Conservation (phyloP, 2,797 vertebrate species). For the Muraenolepis orangiensis region DNA sequence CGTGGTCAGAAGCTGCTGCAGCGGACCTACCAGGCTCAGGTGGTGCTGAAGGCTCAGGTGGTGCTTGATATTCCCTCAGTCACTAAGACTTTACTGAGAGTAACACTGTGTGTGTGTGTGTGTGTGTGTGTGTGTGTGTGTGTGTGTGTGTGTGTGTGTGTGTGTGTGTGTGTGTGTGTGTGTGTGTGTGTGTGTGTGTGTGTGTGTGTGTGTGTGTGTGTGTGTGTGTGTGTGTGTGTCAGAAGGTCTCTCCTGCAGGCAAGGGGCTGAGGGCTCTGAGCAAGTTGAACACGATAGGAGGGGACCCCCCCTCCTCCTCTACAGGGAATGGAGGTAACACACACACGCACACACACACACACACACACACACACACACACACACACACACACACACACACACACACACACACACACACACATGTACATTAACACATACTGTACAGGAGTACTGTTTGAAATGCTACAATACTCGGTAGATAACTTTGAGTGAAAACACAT, state of each 20-base stretch:
- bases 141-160: conserved; percentile 2
- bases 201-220: conserved; percentile 7
- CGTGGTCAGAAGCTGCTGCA: conserved; percentile 80
- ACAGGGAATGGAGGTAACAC: conserved; percentile 38
- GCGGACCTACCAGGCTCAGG: conserved; percentile 58
- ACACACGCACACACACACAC: conserved; percentile 7
- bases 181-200: conserved; percentile 1
- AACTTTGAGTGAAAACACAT: background rate
- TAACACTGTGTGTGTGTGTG: conserved; percentile 5
- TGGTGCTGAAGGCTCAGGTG: no score
- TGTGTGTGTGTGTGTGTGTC: background rate
- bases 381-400: no score
- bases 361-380: background rate
- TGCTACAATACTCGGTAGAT: background rate
- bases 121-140: conserved; percentile 1
- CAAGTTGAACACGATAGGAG: conserved; percentile 62
- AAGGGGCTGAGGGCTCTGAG: background rate
- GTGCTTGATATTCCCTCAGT: background rate
- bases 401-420: no score
- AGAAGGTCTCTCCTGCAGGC: background rate
- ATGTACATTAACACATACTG: no score
- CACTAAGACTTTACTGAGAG: background rate
- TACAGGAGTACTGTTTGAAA: no score
- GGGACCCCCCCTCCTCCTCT: background rate
- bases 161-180: conserved; percentile 1